Evolutionary conservation across 2,888 invertebrate species (phyloP), one percentile per base, ranked within the genome.

Genomic region (Terebella lapidaria): DNA sequence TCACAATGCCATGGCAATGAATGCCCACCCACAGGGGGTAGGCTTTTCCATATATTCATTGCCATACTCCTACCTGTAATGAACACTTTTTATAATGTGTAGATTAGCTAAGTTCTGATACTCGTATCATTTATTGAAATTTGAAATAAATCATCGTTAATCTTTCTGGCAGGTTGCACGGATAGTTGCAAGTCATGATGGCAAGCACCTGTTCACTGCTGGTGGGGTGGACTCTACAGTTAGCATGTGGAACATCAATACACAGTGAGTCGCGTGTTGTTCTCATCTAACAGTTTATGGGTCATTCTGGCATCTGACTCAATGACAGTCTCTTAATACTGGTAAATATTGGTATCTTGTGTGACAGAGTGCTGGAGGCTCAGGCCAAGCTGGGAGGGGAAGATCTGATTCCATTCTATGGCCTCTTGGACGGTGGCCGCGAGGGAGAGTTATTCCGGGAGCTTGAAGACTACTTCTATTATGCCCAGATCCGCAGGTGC

Each of bases 391-490:
- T 81, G 5, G 80, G 80, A 26, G 81, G 81, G 26, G 73, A 74
- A 61, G 78, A 75, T 59, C 67, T 81, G 54, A 83, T 85, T 53
- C 89, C 90, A 0, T 90, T 86, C 80, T 89, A 88, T 74, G 86
- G 86, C 65, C 80, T 89, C 25, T 81, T 90, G 54, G 87, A 89
- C 60, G 87, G 87, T 56, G 89, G 89, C 0, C 81, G 85, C 5
- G 84, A 86, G 0, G 89, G 90, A 2, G 87, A 87, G 84, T 81
- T 89, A 57, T 88, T 88, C 74, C 80, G 82, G 60, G 88, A 90
- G 79, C 85, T 90, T 74, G 84, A 88, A 67, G 88, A 89, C 73
- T 81, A 88, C 62, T 90, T 90, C 80, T 89, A 88, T 77, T 89
- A 89, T 75, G 86, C 88, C 67, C 89, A 90, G 82, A 87, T 90